These are phyloP conservation scores for Heterocephalus glaber DNA, from an alignment of 2,113 vertebrate genomes.

Conservation along the genomic window DNA sequence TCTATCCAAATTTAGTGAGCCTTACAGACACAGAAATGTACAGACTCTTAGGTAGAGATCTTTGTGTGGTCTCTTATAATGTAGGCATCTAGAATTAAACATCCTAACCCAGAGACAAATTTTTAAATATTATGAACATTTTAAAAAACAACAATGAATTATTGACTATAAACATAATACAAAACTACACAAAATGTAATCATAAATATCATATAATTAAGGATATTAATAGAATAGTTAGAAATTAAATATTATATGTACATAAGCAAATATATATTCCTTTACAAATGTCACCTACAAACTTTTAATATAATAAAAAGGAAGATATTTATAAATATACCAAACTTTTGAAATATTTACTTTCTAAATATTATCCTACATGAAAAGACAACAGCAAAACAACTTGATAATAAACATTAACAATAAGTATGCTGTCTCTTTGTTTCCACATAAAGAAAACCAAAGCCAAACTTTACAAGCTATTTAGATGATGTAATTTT, in stretches of 20 bases:
- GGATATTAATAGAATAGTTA: neutral
- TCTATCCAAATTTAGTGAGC: neutral
- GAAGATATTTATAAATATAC: neutral
- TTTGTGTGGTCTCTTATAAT: neutral
- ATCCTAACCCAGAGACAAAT: neutral
- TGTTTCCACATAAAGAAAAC: neutral
- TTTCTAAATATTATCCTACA: neutral
- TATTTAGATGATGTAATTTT: neutral
- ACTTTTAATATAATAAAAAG: neutral
- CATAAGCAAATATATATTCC: neutral
- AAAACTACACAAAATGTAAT: neutral
- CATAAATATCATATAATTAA: neutral
- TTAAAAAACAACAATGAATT: neutral
- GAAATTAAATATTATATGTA: neutral
- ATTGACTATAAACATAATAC: neutral
- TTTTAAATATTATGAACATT: neutral
- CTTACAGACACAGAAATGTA: neutral
- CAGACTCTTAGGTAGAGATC: no score
- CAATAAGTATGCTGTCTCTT: neutral
- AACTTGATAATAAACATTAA: neutral
- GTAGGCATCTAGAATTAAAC: neutral
- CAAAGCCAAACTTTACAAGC: neutral
- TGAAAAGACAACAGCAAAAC: neutral
- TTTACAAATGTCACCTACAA: neutral
- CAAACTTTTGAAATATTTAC: neutral